Evolutionary conservation across 2,797 vertebrate genomes (phyloP).

Genomic region (Austrolebias charrua): DNA sequence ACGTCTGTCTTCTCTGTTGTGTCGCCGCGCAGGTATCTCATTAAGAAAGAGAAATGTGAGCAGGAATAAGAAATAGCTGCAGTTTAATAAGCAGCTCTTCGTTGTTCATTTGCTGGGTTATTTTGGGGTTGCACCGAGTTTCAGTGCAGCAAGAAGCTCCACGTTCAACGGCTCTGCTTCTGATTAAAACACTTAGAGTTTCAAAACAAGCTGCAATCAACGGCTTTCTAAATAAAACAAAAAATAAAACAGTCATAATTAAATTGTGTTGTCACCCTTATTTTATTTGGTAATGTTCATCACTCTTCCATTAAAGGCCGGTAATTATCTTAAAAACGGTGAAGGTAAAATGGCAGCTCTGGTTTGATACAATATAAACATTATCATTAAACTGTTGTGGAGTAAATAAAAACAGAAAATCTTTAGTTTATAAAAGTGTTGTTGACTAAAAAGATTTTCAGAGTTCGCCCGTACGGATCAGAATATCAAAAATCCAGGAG

Average conservation of each 20-base stretch:
- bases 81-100: background rate
- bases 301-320: too few relatives aligned
- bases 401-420: background rate
- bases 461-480: background rate
- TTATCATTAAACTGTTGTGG: background rate
- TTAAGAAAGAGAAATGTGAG: conserved; percentile 4
- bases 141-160: background rate
- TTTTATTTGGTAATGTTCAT: background rate
- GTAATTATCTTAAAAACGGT: background rate
- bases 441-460: background rate
- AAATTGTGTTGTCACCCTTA: too few relatives aligned
- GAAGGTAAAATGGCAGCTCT: too few relatives aligned
- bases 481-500: background rate
- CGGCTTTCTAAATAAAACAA: too few relatives aligned
- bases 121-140: conserved; percentile 2
- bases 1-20: background rate
- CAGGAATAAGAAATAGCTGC: background rate
- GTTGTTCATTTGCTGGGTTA: background rate
- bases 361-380: too few relatives aligned
- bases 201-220: background rate
- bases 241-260: background rate
- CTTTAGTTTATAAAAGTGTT: background rate
- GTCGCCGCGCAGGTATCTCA: background rate
- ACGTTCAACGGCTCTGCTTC: background rate
- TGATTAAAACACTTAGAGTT: background rate